A percentile compares a stretch with the other conserved stretches of the same genome.
These are phyloP conservation scores for Gerris buenoi DNA, from an alignment of 1,140 invertebrate species.

Conservation along the genomic window DNA sequence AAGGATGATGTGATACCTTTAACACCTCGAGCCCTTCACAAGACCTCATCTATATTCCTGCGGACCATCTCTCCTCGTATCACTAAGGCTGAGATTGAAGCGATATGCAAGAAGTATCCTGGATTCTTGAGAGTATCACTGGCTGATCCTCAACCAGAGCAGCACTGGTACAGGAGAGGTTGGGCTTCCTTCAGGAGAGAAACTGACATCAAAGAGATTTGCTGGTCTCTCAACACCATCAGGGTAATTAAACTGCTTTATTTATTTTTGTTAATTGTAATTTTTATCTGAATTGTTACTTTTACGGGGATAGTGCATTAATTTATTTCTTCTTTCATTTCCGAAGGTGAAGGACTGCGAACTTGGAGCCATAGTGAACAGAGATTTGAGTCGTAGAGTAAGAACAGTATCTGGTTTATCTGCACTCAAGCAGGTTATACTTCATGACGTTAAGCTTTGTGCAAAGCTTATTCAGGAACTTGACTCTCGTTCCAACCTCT, in stretches of 20 bases:
- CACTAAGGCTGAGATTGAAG: constrained; percentile 91
- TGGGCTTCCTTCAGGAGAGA: constrained; percentile 96
- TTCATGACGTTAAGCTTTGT: constrained; percentile 82
- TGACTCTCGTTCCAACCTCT: constrained; percentile 10
- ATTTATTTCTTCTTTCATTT: no score
- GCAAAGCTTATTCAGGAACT: constrained; percentile 67
- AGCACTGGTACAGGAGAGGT: constrained; percentile 85
- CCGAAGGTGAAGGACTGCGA: constrained; percentile 74
- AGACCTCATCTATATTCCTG: constrained; percentile 92
- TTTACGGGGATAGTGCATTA: no score
- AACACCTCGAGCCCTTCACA: constrained; percentile 61
- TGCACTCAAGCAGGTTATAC: constrained; percentile 74
- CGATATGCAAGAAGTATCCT: constrained; percentile 85
- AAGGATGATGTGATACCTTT: constrained; percentile 34
- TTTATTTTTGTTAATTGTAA: no score
- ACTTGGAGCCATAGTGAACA: constrained; percentile 83
- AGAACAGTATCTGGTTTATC: constrained; percentile 85
- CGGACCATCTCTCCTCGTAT: constrained; percentile 89
- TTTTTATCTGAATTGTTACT: no score
- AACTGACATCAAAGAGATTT: constrained; percentile 98
- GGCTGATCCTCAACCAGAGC: constrained; percentile 89
- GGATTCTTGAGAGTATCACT: constrained; percentile 93
- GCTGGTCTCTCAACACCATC: constrained; percentile 96
- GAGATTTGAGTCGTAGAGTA: constrained; percentile 82
- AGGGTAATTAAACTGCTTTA: constrained; percentile 45